A percentile compares a stretch with the other conserved stretches of the same genome.
These are phyloP conservation scores for Tragelaphus buxtoni DNA, from an alignment of 2,113 vertebrate genomes.

Conservation along the genomic window DNA sequence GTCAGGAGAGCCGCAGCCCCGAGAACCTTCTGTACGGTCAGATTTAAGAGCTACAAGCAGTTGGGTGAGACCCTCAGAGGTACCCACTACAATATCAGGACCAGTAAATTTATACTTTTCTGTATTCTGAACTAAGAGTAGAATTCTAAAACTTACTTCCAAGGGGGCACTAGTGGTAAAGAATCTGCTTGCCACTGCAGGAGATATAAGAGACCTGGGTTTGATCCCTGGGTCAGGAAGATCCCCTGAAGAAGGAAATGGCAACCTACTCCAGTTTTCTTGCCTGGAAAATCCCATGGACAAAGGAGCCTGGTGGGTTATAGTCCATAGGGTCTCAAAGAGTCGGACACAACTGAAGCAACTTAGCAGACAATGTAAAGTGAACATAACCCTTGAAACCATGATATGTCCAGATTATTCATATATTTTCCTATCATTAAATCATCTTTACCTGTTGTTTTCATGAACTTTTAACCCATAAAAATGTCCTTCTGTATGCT, in stretches of 20 bases:
- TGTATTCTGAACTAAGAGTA: slow-evolving; percentile 59
- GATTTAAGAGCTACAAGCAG: slow-evolving; percentile 40
- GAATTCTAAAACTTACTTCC: slow-evolving; percentile 49
- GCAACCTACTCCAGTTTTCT: background rate
- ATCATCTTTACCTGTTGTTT: background rate
- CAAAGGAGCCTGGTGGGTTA: background rate
- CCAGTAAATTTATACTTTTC: slow-evolving; percentile 26
- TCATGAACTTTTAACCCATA: background rate
- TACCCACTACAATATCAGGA: slow-evolving; percentile 6
- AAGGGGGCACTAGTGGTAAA: background rate
- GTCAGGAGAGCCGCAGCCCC: slow-evolving; percentile 41
- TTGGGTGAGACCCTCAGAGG: slow-evolving; percentile 43
- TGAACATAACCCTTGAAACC: slow-evolving; percentile 41
- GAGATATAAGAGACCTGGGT: background rate
- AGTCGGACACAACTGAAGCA: background rate
- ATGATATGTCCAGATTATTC: slow-evolving; percentile 57
- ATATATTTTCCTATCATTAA: slow-evolving; percentile 58
- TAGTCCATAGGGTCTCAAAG: background rate
- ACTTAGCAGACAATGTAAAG: slow-evolving; percentile 38
- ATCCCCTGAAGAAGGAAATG: background rate
- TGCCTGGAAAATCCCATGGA: background rate
- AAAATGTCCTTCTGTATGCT: background rate
- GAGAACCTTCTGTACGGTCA: slow-evolving; percentile 54
- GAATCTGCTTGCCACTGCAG: background rate
- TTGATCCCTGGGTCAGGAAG: background rate